Base-by-base conservation (phyloP, 1,140 invertebrate genomes). In the Lutraria rhynchaena region DNA sequence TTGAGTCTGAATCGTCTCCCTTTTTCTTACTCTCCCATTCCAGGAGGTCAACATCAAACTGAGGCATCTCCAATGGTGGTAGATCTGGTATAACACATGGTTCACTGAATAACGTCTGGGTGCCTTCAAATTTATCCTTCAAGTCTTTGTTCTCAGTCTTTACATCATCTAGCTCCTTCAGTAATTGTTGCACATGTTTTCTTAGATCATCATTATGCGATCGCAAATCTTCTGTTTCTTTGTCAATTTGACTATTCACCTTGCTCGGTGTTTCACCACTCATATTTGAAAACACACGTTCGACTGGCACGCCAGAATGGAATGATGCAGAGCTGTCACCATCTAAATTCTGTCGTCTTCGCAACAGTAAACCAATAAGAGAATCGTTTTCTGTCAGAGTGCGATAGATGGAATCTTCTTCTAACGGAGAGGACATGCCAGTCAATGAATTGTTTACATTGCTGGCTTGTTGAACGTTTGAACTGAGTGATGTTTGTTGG, bases 51-150 rank as follows among this genome's bases (percentile, higher is more conserved):
- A 84, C 37, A 51, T 83, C 78, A 73, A 85, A 84, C 55, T 74
- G 53, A 13, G 86, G 86, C 82, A 85, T 87, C 71, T 87, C 84
- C 24, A 86, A 73, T 49, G 86, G 86, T 57, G 86, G 86, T 60
- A 86, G 75, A 44, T 83, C 85, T 74, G 83, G 78, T 35, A 80
- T 76, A n/a, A 74, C 46, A 73, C 70, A 57, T 15, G 69, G 24
- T 46, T 71, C 37, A n/a, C 27, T 37, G 31, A 81, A 63, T 1
- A 74, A 46, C n/a, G 57, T 70, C 27, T 80, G 53, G 22, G 31
- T 70, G n/a, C 35, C 51, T 58, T 49, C 80, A 37, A 71, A 44
- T 46, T 60, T 74, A 27, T 57, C 61, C 33, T 46, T 67, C 24
- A 82, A 37, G 22, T 24, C 29, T 63, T 78, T 67, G 55, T 85